Base-by-base conservation (phyloP, 2,113 vertebrate species). In the Argyrosomus japonicus region DNA sequence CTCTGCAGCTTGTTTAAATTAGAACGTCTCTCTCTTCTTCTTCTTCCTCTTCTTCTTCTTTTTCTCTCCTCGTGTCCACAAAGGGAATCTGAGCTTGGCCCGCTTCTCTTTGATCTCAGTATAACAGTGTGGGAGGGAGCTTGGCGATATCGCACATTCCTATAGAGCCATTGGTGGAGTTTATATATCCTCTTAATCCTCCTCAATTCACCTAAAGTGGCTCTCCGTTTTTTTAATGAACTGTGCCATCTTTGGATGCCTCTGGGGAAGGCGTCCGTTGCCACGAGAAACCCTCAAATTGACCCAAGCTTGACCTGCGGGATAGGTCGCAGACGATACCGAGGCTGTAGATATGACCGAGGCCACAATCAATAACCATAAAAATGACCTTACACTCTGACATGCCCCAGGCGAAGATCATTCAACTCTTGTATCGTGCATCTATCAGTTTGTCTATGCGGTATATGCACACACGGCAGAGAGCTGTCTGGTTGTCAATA, bases 81-180 rank as follows among this genome's bases (percentile, higher is more conserved):
- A 79, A 88, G 63, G 64, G 81, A 82, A 70, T 86, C 79, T 75
- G 79, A 54, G 82, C 78, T 80, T 67, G 77, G 62, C 14, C 69
- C 14, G 50, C 76, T 82, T 86, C 71, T 76, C 87, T 92, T 89
- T 93, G 79, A 87, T 91, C 85, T 87, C 83, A 76, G 77, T 58
- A 40, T 73, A 73, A 65, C 69, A 68, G 67, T 63, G 76, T 83
- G 87, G 74, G 82, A 60, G 83, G 67, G 72, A 75, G 67, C 64
- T 40, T 78, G 73, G 62, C 6, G 1, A 51, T 83, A 4, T 54
- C 36, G 64, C 67, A 70, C 43, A 84, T 78, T 83, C 67, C 60
- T 80, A 32, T 50, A 58, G 40, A 72, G 53, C 58, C 45, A 51
- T 18, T 21, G 23, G 8, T 63, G 23, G 25, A 73, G 79, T 74